Evolutionary conservation across 2,888 invertebrate species (phyloP), one percentile per base, ranked within the genome.

Genomic region (Leptothorax acervorum): DNA sequence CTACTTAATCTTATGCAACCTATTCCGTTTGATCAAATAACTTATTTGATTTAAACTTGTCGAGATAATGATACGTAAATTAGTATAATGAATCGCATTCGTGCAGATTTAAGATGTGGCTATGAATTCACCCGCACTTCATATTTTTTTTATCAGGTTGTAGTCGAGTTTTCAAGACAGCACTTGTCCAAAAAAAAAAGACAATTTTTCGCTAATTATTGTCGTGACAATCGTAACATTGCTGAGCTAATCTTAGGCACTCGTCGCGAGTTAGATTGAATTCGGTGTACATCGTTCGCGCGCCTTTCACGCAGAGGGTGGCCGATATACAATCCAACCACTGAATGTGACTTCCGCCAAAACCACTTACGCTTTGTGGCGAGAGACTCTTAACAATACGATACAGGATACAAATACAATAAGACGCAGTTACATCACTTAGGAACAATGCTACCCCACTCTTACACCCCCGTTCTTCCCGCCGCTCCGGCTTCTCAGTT

Each of bases 401-500:
- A 94, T 94, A 94, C 95, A 94, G 95, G 95, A 95, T 94, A 94
- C 94, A 95, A 94, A 95, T 94, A 94, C 95, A 95, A 95, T 95
- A 95, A 95, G 94, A 94, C 94, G 94, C 94, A 94, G 95, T 94
- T 95, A 95, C 94, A 94, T 95, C 95, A 94, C 94, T 95, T 95
- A 94, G 94, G 94, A 94, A 95, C 94, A 95, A 95, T 94, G 92
- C 93, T 88, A 90, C 90, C 91, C 92, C 87, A 81, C 90, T 85
- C 86, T 87, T 78, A 55, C 82, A 76, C 83, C 71, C 84, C 42
- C 83, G n/a, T 79, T 75, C 83, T 71, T 81, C 53, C 83, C 65
- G 76, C 65, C 55, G 65, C 83, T 79, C 75, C 71, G 81, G 68
- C 73, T 86, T 86, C 86, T 71, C 85, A 53, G 84, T 82, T 82